phyloP scores from a whole-genome alignment of 2,113 vertebrate genomes.

The Hymenochirus boettgeri region DNA sequence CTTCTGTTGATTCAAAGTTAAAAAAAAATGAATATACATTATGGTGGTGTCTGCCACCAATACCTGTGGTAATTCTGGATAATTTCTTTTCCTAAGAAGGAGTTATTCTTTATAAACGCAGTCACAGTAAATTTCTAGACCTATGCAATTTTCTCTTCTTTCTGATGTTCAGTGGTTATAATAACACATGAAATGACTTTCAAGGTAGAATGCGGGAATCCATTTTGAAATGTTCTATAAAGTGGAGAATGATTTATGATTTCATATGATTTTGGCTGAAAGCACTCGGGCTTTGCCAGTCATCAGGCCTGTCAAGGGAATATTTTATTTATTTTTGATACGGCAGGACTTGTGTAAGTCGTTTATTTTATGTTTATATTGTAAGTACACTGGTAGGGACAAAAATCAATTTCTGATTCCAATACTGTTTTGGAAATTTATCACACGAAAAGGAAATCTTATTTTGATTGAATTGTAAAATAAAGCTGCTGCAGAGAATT shows the following conservation, averaged over 20 bases:
- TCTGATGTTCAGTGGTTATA: slow-evolving; percentile 70
- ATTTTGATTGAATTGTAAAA: neutral
- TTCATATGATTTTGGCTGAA: slow-evolving; percentile 79
- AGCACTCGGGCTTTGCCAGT: slow-evolving; percentile 74
- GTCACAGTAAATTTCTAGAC: slow-evolving; percentile 66
- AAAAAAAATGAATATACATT: slow-evolving; percentile 40
- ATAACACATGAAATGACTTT: slow-evolving; percentile 81
- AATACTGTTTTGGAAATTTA: slow-evolving; percentile 49
- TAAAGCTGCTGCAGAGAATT: neutral
- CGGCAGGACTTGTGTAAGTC: slow-evolving; percentile 63
- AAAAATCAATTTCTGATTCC: slow-evolving; percentile 61
- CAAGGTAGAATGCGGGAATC: slow-evolving; percentile 77
- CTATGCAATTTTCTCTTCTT: slow-evolving; percentile 66
- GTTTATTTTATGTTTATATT: slow-evolving; percentile 78
- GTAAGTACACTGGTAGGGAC: slow-evolving; percentile 62
- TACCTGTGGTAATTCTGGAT: slow-evolving; percentile 49
- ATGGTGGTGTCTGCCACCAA: slow-evolving; percentile 38
- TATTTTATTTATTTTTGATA: slow-evolving; percentile 76
- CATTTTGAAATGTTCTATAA: slow-evolving; percentile 80
- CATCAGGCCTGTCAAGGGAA: slow-evolving; percentile 75
- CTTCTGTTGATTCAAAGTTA: neutral
- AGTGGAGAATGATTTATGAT: slow-evolving; percentile 80
- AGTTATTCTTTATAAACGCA: slow-evolving; percentile 63
- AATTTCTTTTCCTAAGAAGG: slow-evolving; percentile 50
- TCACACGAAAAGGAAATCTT: slow-evolving; percentile 16